Evolutionary conservation across 2,888 invertebrate species (phyloP), one percentile per base, ranked within the genome.

Genomic region (Dugesia japonica): DNA sequence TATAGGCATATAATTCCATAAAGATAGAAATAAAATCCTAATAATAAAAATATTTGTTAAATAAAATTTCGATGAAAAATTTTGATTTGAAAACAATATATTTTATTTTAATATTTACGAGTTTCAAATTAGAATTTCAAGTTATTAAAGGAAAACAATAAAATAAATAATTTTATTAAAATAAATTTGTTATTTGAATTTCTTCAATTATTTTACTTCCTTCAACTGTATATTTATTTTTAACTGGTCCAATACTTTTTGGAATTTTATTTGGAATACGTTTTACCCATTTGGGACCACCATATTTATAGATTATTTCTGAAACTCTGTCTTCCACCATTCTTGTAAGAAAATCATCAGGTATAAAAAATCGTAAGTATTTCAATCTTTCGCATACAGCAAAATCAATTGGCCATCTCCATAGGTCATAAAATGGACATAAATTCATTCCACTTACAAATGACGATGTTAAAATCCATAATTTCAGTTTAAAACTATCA

Each of bases 371-470:
- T 28, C 7, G 31, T 7, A 74, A 33, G 7, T 74, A 7, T 7
- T 1, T 7, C 13, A 74, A 31, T 38, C 17, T 15, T 26, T 28
- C 9, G 1, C 17, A 1, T 9, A 33, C 38, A 9, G 7, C 26
- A 4, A 7, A 1, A 23, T 17, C 17, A n/a, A 80, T 28, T 7
- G 80, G 79, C 27, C 80, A 75, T 1, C 80, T 80, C 79, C 80
- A 81, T 42, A 80, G 79, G 26, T 78, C 74, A 28, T 78, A 80
- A 28, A 79, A 31, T 17, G 80, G 80, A 15, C 42, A 31, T 23
- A 81, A 72, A 72, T 80, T 80, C 26, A 71, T 31, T 0, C 74
- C 75, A 20, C 75, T n/a, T 4, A 56, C n/a, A 13, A 13, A n/a
- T 9, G 56, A 56, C 4, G 56, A 9, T 4, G 7, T n/a, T 56